These are phyloP conservation scores for Pseudanteris insignis DNA, from an alignment of 2,888 invertebrate genomes.

Conservation along the genomic window DNA sequence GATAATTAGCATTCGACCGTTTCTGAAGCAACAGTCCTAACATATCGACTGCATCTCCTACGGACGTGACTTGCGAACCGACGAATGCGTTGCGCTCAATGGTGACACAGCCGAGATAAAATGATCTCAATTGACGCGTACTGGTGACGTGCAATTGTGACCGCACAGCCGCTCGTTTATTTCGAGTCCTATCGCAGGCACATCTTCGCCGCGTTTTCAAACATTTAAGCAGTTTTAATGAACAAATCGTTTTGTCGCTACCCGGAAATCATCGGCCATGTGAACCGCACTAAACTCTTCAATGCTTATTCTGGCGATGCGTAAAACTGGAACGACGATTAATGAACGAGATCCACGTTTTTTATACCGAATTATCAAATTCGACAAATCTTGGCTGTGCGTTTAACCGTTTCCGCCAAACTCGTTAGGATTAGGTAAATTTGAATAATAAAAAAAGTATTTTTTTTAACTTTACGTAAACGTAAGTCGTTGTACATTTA, in stretches of 20 bases:
- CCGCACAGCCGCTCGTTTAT: conserved; percentile 15
- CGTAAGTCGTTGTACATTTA: no score
- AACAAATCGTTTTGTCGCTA: conserved; percentile 1
- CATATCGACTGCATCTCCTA: conserved; percentile 56
- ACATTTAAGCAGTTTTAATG: conserved; percentile 18
- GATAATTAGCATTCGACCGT: conserved; percentile 62
- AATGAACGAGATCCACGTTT: conserved; percentile 2
- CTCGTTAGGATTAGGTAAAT: no score
- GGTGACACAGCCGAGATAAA: conserved; percentile 37
- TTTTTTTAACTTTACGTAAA: no score
- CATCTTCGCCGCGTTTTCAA: conserved; percentile 6
- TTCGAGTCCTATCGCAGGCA: conserved; percentile 9
- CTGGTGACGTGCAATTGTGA: conserved; percentile 33
- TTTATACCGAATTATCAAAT: background rate
- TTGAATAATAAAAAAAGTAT: no score
- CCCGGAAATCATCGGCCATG: no score
- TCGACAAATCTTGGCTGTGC: background rate
- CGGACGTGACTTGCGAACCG: conserved; percentile 50
- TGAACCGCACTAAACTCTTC: no score
- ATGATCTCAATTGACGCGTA: conserved; percentile 43
- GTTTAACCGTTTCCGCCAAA: background rate
- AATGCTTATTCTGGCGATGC: conserved; percentile 1
- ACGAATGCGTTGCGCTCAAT: conserved; percentile 44
- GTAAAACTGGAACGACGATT: conserved; percentile 9
- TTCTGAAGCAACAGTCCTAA: conserved; percentile 47